Base-by-base conservation (phyloP, 2,888 invertebrate species). In the Phengaris alcon region DNA sequence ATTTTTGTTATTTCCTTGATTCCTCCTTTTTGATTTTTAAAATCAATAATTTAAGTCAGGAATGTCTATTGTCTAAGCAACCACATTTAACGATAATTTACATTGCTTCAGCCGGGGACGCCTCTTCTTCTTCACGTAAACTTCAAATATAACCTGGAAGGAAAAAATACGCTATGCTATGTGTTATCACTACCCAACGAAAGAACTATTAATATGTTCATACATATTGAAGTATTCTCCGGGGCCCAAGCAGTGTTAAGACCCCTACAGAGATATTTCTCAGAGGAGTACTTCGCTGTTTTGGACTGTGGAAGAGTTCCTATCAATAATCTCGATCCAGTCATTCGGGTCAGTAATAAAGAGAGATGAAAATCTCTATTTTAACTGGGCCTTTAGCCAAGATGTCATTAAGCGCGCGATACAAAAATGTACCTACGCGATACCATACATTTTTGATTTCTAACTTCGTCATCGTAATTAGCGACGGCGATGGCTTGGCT, bases 251-350 rank as follows among this genome's bases (percentile, higher is more conserved):
- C 90, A 2, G 80, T 88, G 57, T 80, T 93, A 72, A 85, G 85
- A 8, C 87, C 93, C n/a, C 80, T 93, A 68, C 84, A 90, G 52
- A 86, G 90, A 13, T 83, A 83, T 13, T 75, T 85, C 2, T 74
- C 78, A 6, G 77, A 81, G 0, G 84, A 88, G 0, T 90, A 87
- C 80, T 81, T 93, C 44, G 86, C 90, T 5, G 84, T 87, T 44
- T 77, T 93, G 78, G 87, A 93, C 76, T 93, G 93, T 81, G 93
- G 93, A 57, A 86, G 84, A 83, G 93, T 93, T 35, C 91, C 92
- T 54, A 93, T 93, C 13, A 93, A 93, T 79, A 93, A 93, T 80
- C 84, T 93, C 78, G 92, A 93, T 84, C 90, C 92, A 3, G 92
- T 93, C 51, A 90, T 93, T 79, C 84, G 93, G 82, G 93, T 93